These are phyloP conservation scores for Varanus komodoensis DNA, from an alignment of 2,113 vertebrate genomes.

Conservation along the genomic window DNA sequence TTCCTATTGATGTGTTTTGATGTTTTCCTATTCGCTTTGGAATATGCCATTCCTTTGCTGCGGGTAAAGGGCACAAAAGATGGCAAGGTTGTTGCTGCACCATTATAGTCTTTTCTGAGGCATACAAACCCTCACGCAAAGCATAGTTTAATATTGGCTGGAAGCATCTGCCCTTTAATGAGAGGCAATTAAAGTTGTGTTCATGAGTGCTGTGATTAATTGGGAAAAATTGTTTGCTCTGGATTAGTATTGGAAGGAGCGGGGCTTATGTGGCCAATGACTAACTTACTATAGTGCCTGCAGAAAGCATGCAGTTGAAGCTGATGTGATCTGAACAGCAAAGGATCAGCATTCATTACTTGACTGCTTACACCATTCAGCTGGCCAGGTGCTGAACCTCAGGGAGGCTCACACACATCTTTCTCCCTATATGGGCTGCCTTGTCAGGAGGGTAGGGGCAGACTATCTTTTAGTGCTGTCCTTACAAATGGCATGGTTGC, in stretches of 20 bases:
- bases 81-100: not conserved
- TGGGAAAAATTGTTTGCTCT: not conserved
- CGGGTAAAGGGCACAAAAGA: not conserved
- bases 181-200: not conserved
- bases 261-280: not conserved
- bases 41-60: not conserved
- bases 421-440: not conserved
- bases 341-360: no score
- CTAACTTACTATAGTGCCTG: not conserved
- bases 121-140: not conserved
- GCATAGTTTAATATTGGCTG: not conserved
- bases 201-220: no score
- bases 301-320: not conserved
- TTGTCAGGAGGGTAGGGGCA: no score
- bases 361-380: not conserved
- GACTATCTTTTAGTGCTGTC: not conserved
- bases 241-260: not conserved
- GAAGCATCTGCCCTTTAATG: no score
- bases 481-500: not conserved
- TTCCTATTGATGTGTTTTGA: no score
- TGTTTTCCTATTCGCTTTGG: no score
- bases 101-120: not conserved
- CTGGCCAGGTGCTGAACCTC: not conserved
- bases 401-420: not conserved
- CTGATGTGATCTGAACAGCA: not conserved